Evolutionary conservation across 2,888 invertebrate genomes (phyloP), one percentile per base, ranked within the genome.

Genomic region (Oscheius sp.): DNA sequence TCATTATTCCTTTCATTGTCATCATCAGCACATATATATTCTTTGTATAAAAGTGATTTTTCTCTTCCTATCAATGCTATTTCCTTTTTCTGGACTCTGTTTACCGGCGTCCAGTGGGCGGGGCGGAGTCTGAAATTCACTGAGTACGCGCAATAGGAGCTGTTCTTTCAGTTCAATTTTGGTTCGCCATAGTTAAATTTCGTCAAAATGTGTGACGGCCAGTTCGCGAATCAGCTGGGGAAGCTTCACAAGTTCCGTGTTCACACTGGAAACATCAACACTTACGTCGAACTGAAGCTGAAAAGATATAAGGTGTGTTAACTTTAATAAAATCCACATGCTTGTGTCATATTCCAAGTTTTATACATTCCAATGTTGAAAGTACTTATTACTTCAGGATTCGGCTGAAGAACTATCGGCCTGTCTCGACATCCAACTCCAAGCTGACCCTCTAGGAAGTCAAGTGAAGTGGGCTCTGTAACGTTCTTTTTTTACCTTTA

Each of bases 231-330:
- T 35, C 35, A 55, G 21, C 42, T 68, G 2, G 68, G 55, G 2
- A 68, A 55, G 42, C 70, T 84, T 65, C 76, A 79, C 21, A 73
- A 79, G 7, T 88, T 88, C 73, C 85, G 86, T 10, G 79, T 89
- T 32, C 87, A 89, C 79, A 89, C 89, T 29, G 89, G 89, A 35
- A 89, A 89, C 76, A 84, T 89, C 76, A 89, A 87, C 78, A 82
- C 84, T 42, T 89, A 87, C 78, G 81, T 81, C 29, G 87, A 88
- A 70, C 76, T 89, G 76, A 89, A 89, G 76, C 76, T 82, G 70
- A 83, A 84, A 53, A 59, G 60, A 57, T 65, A 66, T 32, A 70
- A 63, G 63, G 70, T 70, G 10, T 47, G 33, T 58, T 63, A 33
- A 42, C 2, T 3, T 5, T 21, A 11, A 21, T 21, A 21, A 21